Base-by-base conservation (phyloP, 2,797 vertebrate species). In the Fundulus diaphanus region DNA sequence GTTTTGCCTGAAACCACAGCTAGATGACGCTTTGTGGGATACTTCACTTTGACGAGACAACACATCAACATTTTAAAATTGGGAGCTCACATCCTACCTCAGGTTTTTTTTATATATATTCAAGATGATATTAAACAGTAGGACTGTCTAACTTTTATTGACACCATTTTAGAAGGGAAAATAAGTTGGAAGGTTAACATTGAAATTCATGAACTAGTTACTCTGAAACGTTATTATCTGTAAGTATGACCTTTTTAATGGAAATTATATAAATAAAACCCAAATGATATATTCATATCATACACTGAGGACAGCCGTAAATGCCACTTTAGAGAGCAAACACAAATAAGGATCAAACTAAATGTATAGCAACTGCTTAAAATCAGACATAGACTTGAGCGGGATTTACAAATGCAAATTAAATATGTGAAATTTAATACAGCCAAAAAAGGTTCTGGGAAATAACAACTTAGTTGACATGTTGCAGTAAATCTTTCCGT, bases 401-500 rank as follows among this genome's bases (percentile, higher is more conserved):
- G 35, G 12, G 46, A 71, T 66, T n/a, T 61, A 29, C 3, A 24
- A 67, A 51, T 4, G n/a, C 24, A 18, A 37, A 37, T 11, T 16
- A 63, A 63, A 63, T 63, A 63, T 54, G 69, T 56, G 33, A 54
- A 54, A 37, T 56, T 70, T 70, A 54, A 15, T 24, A 40, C 7
- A 54, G 5, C 35, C n/a, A 37, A 22, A 27, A 70, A 54, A 27
- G 7, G 12, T 49, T 73, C 72, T 68, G 35, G 6, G 31, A 81
- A 77, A 77, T 75, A 5, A 15, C 31, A 78, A n/a, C 52, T 33
- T 49, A 79, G 42, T 56, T 72, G 59, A 84, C 74, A 82, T 67
- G 42, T 75, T 77, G 31, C 31, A 63, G 76, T 80, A 72, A 87
- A 80, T 67, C 1, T 24, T 65, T 59, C 12, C 27, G 37, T 44